Base-by-base conservation (phyloP, 2,113 vertebrate species). In the Psammodynastes pulverulentus region DNA sequence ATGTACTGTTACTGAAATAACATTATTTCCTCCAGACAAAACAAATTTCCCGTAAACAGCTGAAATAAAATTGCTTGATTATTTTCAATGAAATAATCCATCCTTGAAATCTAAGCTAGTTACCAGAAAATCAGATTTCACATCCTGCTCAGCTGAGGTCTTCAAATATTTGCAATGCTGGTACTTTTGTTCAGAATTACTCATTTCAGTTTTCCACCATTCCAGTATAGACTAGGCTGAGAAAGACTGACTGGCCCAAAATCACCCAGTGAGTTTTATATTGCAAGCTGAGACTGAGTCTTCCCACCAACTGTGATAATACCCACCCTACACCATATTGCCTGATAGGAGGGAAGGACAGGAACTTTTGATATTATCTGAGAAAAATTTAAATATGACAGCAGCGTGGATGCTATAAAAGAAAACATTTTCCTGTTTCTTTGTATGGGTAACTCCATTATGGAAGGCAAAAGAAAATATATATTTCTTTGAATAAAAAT, bases 71-170 rank as follows among this genome's bases (percentile, higher is more conserved):
- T 92, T 0, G 10, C 54, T 88, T 46, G 6, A 19, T 92, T 48
- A 88, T 88, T 94, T 93, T 94, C 19, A 94, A 67, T 86, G 94
- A 84, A 94, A 24, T 58, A 94, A 89, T 67, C 86, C 87, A 92
- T 1, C 8, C 26, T 93, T 84, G 46, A 6, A 13, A 93, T 46
- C 89, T 92, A 49, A 53, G 52, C 34, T 29, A 56, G 9, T 49
- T 91, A 91, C 26, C 26, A 19, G 24, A 92, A 2, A 34, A 94
- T 89, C 88, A 90, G 91, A 58, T 56, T 21, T 90, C 88, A 67
- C 87, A 94, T 67, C 86, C 93, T 91, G 87, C 87, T 90, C 84
- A 91, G 92, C 52, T 53, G 90, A 93, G 62, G 43, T 21, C 43
- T 92, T 62, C n/a, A 87, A 29, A 90, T 52, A 84, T 84, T 56